Conservation (phyloP, 2,113 vertebrate species). For the Stigmatopora argus region DNA sequence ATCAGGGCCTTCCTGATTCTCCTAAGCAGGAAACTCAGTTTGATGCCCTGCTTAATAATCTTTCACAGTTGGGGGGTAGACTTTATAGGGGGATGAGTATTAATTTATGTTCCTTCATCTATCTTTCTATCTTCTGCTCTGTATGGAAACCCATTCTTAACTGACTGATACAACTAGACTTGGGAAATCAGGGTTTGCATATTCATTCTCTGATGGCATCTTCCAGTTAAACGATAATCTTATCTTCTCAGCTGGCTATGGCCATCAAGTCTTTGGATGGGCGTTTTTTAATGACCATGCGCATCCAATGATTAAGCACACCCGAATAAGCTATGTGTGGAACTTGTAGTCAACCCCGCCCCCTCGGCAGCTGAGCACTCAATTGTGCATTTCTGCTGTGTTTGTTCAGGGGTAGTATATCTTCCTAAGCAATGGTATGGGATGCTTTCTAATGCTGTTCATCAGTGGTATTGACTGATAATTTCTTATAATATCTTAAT, state of each 20-base stretch:
- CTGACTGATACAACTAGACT: not conserved
- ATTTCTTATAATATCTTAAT: not conserved
- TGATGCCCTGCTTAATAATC: constrained; percentile 17
- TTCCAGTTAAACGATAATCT: constrained; percentile 28
- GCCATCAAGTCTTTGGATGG: constrained; percentile 34
- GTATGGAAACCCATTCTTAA: constrained; percentile 2
- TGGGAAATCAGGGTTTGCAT: constrained; percentile 1
- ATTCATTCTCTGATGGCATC: constrained; percentile 30
- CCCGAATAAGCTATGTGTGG: constrained; percentile 60
- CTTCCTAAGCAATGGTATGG: not conserved
- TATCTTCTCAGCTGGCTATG: constrained; percentile 52
- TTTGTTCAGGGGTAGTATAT: constrained; percentile 36
- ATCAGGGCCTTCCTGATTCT: constrained; percentile 53
- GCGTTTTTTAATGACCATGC: constrained; percentile 19
- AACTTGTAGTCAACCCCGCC: constrained; percentile 30
- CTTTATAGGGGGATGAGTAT: constrained; percentile 2
- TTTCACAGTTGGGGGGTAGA: constrained; percentile 14
- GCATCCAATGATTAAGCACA: constrained; percentile 45
- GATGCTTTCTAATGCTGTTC: not conserved
- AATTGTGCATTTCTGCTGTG: constrained; percentile 7
- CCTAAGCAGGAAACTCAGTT: constrained; percentile 41
- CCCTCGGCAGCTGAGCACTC: constrained; percentile 50
- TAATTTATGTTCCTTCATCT: constrained; percentile 6
- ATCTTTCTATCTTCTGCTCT: constrained; percentile 1
- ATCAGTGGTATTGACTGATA: not conserved